phyloP scores from a whole-genome alignment of 2,888 invertebrate genomes.

The Cistogaster globosa region DNA sequence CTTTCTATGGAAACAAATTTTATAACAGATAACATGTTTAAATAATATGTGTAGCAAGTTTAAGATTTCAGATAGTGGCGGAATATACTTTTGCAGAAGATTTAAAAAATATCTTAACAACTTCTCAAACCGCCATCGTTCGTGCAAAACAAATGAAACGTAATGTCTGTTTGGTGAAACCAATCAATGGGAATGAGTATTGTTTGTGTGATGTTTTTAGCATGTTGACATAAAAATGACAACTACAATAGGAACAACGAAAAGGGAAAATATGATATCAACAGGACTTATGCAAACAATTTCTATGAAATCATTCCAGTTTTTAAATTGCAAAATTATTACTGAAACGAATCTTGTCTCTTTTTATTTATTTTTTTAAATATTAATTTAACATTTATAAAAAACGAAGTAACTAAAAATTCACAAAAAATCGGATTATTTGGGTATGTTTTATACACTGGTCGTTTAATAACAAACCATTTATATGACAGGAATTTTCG shows the following conservation, averaged over 20 bases:
- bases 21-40: too few species aligned
- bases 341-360: too few species aligned
- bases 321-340: neutral
- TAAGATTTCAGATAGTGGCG: neutral
- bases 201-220: conserved; percentile 27
- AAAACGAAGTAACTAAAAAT: too few species aligned
- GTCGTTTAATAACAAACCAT: too few species aligned
- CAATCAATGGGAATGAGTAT: conserved; percentile 50
- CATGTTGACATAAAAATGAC: neutral
- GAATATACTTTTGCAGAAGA: neutral
- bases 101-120: too few species aligned
- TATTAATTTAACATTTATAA: too few species aligned
- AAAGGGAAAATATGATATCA: conserved; percentile 44
- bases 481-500: too few species aligned
- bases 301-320: neutral
- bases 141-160: conserved; percentile 15
- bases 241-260: conserved; percentile 1
- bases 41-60: neutral
- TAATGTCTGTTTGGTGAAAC: conserved; percentile 47
- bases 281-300: conserved; percentile 53
- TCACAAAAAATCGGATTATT: too few species aligned
- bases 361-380: too few species aligned
- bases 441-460: too few species aligned
- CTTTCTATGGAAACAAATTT: too few species aligned
- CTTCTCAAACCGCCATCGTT: conserved; percentile 4